phyloP scores from a whole-genome alignment of 53 echinoderm and acorn worm genomes.

The Mesocentrotus franciscanus region DNA sequence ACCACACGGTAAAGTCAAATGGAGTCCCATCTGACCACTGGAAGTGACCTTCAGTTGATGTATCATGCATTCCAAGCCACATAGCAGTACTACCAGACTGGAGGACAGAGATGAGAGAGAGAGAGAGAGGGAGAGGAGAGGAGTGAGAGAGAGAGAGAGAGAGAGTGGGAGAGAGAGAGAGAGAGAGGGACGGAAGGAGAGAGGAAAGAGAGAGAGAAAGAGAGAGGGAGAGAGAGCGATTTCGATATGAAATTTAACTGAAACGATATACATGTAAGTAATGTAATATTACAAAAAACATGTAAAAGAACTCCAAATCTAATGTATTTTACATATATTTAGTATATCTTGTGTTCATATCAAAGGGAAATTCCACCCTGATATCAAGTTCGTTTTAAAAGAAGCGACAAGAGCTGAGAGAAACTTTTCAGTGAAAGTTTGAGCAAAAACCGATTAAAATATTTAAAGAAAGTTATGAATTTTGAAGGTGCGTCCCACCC shows the following conservation, averaged over 20 bases:
- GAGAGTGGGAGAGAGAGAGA: not conserved
- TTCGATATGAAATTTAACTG: not conserved
- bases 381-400: too few relatives aligned
- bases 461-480: too few relatives aligned
- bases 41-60: not conserved
- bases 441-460: too few relatives aligned
- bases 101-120: not conserved
- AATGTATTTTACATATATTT: too few relatives aligned
- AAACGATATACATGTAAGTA: too few relatives aligned
- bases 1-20: not conserved
- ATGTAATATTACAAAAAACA: too few relatives aligned
- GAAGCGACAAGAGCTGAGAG: too few relatives aligned
- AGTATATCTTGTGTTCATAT: too few relatives aligned
- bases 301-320: too few relatives aligned
- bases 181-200: not conserved
- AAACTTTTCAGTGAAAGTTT: too few relatives aligned
- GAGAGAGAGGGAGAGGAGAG: not conserved
- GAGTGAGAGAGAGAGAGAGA: slow-evolving; percentile 26
- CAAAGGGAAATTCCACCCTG: too few relatives aligned
- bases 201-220: not conserved
- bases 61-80: not conserved
- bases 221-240: not conserved
- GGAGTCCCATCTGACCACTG: not conserved
- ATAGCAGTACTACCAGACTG: not conserved
- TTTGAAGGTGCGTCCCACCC: too few relatives aligned